Percentiles rank a stretch among this genome's conserved stretches.
These are phyloP conservation scores for Pycnomerus fuliginosus DNA, from an alignment of 2,888 invertebrate species.

Conservation along the genomic window DNA sequence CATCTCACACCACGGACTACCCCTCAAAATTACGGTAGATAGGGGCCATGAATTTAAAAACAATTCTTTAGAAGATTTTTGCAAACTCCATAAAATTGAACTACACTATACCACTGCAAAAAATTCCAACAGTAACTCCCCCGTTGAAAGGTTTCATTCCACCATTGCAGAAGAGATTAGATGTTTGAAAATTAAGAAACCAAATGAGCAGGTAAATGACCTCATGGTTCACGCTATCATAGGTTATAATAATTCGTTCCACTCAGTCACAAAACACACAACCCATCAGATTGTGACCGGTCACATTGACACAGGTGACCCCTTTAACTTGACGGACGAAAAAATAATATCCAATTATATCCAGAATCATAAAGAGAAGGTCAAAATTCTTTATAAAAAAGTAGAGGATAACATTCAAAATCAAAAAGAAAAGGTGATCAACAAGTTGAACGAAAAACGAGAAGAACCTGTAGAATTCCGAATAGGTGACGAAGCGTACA, in stretches of 20 bases:
- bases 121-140: neutral
- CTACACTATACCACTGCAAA: neutral
- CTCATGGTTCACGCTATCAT: neutral
- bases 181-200: neutral
- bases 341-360: constrained; percentile 9
- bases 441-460: constrained; percentile 6
- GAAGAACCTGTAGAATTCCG: constrained; percentile 1
- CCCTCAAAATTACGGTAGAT: too few species aligned
- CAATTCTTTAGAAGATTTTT: too few species aligned
- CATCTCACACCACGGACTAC: too few species aligned
- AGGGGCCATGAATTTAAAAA: too few species aligned
- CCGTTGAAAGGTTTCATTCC: neutral
- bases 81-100: neutral
- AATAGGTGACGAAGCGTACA: neutral
- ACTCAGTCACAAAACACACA: neutral
- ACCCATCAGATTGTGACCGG: neutral
- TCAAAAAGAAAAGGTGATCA: constrained; percentile 7
- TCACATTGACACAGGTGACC: neutral
- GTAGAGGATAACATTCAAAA: constrained; percentile 6
- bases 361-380: constrained; percentile 6
- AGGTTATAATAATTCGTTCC: neutral
- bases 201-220: neutral
- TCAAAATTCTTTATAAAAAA: constrained; percentile 4
- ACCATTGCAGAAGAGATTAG: neutral
- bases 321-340: constrained; percentile 8